Evolutionary conservation across 2,888 invertebrate genomes (phyloP).

Genomic region (Nephrotoma flavescens): DNA sequence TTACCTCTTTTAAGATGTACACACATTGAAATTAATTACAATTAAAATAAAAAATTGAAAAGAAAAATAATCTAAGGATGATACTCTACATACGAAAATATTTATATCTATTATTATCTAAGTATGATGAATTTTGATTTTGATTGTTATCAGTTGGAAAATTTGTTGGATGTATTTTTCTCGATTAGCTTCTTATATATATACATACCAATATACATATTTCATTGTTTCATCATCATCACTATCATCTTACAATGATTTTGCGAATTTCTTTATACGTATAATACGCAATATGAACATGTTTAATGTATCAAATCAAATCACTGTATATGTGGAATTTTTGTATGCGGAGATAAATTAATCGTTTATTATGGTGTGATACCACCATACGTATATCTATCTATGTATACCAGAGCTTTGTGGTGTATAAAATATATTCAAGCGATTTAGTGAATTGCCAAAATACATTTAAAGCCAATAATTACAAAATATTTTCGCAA

Average conservation of each 20-base stretch:
- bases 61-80: background rate
- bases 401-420: too few relatives aligned
- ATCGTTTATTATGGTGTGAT: background rate
- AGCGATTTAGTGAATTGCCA: background rate
- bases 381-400: background rate
- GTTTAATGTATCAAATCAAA: background rate
- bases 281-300: background rate
- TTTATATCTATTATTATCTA: background rate
- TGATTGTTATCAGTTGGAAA: background rate
- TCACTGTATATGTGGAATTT: background rate
- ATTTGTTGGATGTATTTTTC: background rate
- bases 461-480: background rate
- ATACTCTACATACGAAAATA: background rate
- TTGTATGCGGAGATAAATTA: background rate
- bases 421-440: background rate
- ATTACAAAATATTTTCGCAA: background rate
- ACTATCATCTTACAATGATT: background rate
- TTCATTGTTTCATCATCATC: background rate
- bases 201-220: background rate
- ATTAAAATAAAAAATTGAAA: background rate
- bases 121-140: background rate
- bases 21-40: background rate
- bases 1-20: background rate
- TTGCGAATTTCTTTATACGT: background rate
- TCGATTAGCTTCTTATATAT: background rate